Conservation (phyloP, 2,797 vertebrate genomes). For the Lepus oiostolus region DNA sequence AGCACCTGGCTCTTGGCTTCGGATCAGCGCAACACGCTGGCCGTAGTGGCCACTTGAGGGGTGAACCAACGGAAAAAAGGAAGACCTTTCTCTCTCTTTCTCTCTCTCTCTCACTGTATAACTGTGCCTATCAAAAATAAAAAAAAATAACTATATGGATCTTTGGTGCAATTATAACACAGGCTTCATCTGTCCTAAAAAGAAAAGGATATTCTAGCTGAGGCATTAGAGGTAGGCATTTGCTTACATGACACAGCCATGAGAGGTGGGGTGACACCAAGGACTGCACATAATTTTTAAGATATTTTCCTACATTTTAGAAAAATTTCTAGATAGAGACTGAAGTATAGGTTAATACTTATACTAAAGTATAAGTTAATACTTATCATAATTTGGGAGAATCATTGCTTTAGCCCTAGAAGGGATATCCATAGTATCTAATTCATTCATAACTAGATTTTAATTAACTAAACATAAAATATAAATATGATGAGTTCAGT, state of each 20-base stretch:
- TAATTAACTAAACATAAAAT: neutral
- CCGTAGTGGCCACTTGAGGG: no score
- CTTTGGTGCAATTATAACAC: neutral
- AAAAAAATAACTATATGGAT: neutral
- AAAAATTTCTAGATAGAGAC: neutral
- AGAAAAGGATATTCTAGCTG: neutral
- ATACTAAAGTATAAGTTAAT: no score
- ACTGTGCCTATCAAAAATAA: no score
- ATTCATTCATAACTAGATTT: neutral
- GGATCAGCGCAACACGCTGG: no score
- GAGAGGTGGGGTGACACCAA: neutral
- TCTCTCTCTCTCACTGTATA: no score
- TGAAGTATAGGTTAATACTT: neutral
- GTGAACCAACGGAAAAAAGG: no score
- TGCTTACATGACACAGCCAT: neutral
- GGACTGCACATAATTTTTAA: no score
- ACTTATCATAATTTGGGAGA: neutral
- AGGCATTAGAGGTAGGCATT: accelerated
- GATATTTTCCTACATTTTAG: neutral
- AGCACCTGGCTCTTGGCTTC: no score
- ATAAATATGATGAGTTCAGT: neutral
- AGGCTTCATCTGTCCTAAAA: neutral
- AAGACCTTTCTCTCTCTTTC: no score
- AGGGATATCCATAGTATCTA: neutral
- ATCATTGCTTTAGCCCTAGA: neutral